A percentile compares a stretch with the other conserved stretches of the same genome.
These are phyloP conservation scores for Trinorchestia longiramus DNA, from an alignment of 1,140 invertebrate genomes.

Conservation along the genomic window DNA sequence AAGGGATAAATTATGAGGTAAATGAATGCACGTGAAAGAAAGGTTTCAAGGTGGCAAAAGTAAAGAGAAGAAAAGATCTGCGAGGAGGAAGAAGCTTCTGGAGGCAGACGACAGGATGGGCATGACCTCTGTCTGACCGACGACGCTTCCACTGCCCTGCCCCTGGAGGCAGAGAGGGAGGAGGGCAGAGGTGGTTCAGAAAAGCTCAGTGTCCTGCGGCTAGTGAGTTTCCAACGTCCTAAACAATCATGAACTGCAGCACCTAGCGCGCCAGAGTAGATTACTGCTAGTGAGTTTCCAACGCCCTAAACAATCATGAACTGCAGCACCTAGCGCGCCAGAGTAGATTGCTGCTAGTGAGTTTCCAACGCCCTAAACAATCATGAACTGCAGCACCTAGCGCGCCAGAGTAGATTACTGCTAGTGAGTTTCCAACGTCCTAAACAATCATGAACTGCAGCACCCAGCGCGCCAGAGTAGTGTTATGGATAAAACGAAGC, in stretches of 20 bases:
- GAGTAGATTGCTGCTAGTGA: too few species aligned
- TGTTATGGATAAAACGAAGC: too few species aligned
- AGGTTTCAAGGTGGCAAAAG: too few species aligned
- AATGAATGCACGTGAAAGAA: too few species aligned
- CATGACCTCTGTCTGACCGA: background rate
- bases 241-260: too few species aligned
- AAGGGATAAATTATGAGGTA: too few species aligned
- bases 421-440: background rate
- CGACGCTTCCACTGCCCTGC: background rate
- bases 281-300: background rate
- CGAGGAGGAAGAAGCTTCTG: background rate
- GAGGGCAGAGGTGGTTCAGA: background rate
- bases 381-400: background rate
- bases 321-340: too few species aligned
- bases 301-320: too few species aligned
- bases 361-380: background rate
- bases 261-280: too few species aligned
- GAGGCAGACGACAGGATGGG: background rate
- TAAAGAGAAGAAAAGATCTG: background rate
- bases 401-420: background rate
- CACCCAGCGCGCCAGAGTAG: background rate
- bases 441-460: background rate
- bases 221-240: background rate
- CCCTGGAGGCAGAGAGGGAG: too few species aligned
- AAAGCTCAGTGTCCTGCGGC: background rate